phyloP scores from a whole-genome alignment of 2,113 vertebrate genomes.

The Pionites leucogaster region DNA sequence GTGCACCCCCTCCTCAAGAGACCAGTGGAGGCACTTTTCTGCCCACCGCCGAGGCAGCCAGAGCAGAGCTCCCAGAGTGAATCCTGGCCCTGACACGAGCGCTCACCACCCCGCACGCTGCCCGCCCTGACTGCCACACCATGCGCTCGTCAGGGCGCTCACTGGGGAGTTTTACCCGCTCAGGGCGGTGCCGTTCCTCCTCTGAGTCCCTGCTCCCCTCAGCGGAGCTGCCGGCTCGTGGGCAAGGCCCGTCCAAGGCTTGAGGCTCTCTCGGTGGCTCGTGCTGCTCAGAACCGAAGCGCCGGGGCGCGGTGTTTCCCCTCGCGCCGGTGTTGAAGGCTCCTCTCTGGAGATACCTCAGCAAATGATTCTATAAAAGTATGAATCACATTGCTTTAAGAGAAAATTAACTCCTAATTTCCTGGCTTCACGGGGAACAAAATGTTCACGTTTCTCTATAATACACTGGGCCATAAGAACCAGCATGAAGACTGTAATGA shows the following conservation, averaged over 20 bases:
- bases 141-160: neutral
- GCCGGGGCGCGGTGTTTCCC: neutral
- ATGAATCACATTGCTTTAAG: neutral
- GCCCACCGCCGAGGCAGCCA: neutral
- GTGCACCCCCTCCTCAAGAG: neutral
- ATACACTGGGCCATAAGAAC: neutral
- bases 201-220: neutral
- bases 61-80: neutral
- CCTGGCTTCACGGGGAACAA: neutral
- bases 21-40: neutral
- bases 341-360: neutral
- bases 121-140: neutral
- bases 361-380: neutral
- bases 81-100: neutral
- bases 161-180: neutral
- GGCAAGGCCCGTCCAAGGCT: neutral
- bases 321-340: neutral
- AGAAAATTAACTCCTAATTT: neutral
- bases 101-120: neutral
- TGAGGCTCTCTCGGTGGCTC: neutral
- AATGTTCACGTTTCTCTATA: neutral
- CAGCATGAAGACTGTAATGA: neutral
- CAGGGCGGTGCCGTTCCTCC: neutral
- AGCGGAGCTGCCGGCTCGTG: neutral
- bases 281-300: neutral